Percentiles rank a stretch among this genome's conserved stretches.
These are phyloP conservation scores for Sebastes steindachneri DNA, from an alignment of 2,797 vertebrate genomes.

Conservation along the genomic window DNA sequence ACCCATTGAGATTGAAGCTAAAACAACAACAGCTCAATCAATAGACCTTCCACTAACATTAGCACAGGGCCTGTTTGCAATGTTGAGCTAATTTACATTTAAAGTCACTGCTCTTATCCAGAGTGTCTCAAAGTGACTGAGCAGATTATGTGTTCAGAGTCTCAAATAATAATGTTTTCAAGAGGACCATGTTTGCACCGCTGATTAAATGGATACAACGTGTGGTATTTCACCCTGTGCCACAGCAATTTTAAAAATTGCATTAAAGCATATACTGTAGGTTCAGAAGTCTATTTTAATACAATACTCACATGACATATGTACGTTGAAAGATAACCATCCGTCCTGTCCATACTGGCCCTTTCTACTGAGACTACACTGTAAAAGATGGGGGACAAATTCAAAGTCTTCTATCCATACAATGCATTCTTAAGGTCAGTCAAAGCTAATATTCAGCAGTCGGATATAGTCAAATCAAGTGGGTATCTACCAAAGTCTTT, in stretches of 20 bases:
- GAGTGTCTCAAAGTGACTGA: conserved; percentile 26
- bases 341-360: not conserved
- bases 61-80: conserved; percentile 40
- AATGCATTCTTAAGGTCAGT: not conserved
- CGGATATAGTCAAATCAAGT: not conserved
- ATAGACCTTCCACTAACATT: conserved; percentile 37
- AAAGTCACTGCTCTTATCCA: conserved; percentile 20
- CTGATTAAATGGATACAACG: not conserved
- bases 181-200: not conserved
- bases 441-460: not conserved
- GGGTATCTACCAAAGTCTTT: not conserved
- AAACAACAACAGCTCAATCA: conserved; percentile 47
- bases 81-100: conserved; percentile 57
- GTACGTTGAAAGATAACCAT: not conserved
- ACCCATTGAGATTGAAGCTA: conserved; percentile 26
- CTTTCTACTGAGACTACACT: not conserved
- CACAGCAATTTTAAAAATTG: not conserved
- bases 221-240: not conserved
- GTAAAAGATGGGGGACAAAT: not conserved
- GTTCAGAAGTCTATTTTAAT: not conserved
- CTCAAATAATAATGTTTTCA: not conserved
- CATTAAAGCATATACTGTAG: not conserved
- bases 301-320: not conserved
- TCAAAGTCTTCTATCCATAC: not conserved
- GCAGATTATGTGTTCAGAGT: conserved; percentile 35